Percentiles rank a stretch among this genome's conserved stretches.
Evolutionary conservation across 2,113 vertebrate species (phyloP).

Genomic region (Phoenicopterus ruber): DNA sequence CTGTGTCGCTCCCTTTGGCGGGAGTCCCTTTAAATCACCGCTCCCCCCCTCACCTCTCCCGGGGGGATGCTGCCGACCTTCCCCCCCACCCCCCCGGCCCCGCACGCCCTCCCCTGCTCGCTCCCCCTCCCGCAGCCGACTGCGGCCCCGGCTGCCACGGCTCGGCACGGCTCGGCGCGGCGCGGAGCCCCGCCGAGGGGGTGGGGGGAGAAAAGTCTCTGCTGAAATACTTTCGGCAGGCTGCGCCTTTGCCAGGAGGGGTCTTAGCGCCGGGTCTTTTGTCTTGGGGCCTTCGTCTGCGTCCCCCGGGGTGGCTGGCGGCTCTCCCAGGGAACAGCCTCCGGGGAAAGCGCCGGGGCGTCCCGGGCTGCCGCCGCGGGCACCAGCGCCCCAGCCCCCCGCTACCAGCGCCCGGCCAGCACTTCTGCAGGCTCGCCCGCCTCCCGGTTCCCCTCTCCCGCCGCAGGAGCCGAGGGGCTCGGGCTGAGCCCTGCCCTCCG

Average conservation of each 20-base stretch:
- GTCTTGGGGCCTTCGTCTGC: constrained; percentile 9
- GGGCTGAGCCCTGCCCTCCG: not conserved
- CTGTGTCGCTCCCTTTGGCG: constrained; percentile 73
- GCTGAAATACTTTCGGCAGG: constrained; percentile 10
- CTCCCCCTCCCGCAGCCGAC: not conserved
- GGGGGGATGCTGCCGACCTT: constrained; percentile 1
- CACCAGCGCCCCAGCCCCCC: not conserved
- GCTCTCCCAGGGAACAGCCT: not conserved
- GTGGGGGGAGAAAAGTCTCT: not conserved
- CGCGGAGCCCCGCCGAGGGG: not conserved
- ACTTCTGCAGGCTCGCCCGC: not conserved
- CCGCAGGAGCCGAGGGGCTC: not conserved
- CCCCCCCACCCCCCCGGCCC: not conserved
- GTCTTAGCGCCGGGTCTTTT: constrained; percentile 47
- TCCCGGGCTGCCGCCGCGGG: not conserved
- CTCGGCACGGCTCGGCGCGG: not conserved
- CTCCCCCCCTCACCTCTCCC: not conserved
- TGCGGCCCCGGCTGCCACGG: not conserved
- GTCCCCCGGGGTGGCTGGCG: not conserved
- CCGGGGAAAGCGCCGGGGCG: not conserved
- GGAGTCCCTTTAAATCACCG: constrained; percentile 71
- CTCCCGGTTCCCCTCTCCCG: not conserved
- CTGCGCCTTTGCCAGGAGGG: constrained; percentile 9
- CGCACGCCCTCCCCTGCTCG: not conserved
- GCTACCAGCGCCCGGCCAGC: not conserved